Evolutionary conservation across 2,888 invertebrate species (phyloP), one percentile per base, ranked within the genome.

Genomic region (Cephus spinipes): DNA sequence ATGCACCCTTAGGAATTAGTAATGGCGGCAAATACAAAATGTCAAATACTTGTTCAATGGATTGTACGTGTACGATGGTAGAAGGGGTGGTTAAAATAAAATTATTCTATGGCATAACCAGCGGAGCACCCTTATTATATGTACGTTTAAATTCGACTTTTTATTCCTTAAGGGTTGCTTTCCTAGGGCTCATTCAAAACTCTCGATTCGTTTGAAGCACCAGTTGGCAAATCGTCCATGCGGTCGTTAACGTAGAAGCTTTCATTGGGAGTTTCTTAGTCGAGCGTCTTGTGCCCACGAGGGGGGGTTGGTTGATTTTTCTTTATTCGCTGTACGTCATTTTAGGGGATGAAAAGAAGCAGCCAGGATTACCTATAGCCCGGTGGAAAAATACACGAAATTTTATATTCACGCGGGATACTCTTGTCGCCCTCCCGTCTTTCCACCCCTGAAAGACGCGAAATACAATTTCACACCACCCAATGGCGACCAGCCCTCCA

Each of bases 401-500:
- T 83, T 80, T 81, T 77, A 81, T 82, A 81, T 82, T 77, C 80
- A 77, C 78, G 23, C 77, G 76, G 76, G 79, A 79, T 80, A 69
- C 71, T 71, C 31, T 15, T 30, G 31, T 12, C 31, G 1, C 32
- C 30, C 32, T 23, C 71, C 71, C 71, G 12, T 71, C 71, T 71
- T 31, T n/a, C 33, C 71, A n/a, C 34, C 75, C 69, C 69, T 55
- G 78, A 31, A 75, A 79, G 80, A 81, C 83, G 80, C 80, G 81
- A 79, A 83, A 85, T 84, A 87, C 82, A 85, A 86, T 87, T 87
- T 87, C 83, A 85, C 83, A 81, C 81, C 77, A 76, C 69, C 15
- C 55, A 55, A 55, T 23, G 55, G 23, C 15, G 23, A 23, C 23
- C 23, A 6, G 6, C 23, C 55, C 55, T 55, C 23, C 55, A 23